Evolutionary conservation across 1,140 invertebrate species (phyloP), one percentile per base, ranked within the genome.

Genomic region (Globodera rostochiensis): DNA sequence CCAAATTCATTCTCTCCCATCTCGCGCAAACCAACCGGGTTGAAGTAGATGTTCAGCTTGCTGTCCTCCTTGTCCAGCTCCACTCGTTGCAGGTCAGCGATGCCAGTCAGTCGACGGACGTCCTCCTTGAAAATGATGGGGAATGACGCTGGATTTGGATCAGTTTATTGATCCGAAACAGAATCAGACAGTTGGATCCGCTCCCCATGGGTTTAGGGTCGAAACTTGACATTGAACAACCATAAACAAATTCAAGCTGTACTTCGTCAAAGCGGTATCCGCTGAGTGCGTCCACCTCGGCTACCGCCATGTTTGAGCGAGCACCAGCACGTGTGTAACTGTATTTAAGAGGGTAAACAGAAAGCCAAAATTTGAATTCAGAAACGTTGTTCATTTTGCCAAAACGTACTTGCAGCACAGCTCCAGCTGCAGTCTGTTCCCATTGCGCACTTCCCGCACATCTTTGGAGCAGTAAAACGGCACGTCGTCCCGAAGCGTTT

Each of bases 41-140:
- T 89, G 82, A 89, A 89, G 73, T 89, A 89, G 45, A 89, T 86
- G 76, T 89, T 89, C 82, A 87, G 83, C 74, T 86, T 85, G 9
- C 88, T 89, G 82, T 89, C 89, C 74, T 90, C 88, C 19, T 90
- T 87, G 36, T 89, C 88, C 67, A 89, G 77, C 78, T 89, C 88
- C 46, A 90, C 86, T 47, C 88, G 80, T 73, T 89, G 88, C 25
- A 89, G 53, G 73, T 89, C 89, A 4, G 73, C 66, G 45, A 89
- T 90, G 21, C 79, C 73, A n/a, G 88, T 88, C 73, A 89, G 77
- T 53, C 84, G 82, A 19, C 87, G 75, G 45, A 80, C 67, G 36
- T 85, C 77, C 45, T 81, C 80, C 57, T 64, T 64, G 57, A 64
- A 64, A 64, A 64, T 64, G 57, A 64, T 13, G 57, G 57, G 57